These are phyloP conservation scores for Pocillopora verrucosa DNA, from an alignment of 64 coral and sea anemone genomes.

Conservation along the genomic window DNA sequence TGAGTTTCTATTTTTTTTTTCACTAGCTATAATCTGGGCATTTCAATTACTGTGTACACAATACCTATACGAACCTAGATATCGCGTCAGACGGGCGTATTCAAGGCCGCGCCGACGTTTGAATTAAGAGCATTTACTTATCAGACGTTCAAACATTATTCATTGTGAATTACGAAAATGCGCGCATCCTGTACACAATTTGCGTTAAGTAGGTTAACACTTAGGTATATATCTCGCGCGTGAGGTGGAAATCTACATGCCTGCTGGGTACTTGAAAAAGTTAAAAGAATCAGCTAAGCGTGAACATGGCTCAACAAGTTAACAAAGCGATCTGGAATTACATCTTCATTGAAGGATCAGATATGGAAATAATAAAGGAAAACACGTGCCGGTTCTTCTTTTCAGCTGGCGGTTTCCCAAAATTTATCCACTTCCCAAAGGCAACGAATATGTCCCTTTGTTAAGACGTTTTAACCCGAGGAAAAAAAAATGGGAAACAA, in stretches of 20 bases:
- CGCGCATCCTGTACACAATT: background rate
- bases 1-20: background rate
- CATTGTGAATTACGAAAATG: constrained; percentile 9
- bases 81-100: background rate
- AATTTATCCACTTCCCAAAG: too few relatives aligned
- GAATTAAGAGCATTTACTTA: constrained; percentile 10
- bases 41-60: background rate
- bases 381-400: constrained; percentile 24
- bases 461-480: too few relatives aligned
- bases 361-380: background rate
- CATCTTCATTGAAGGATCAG: constrained; percentile 17
- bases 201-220: background rate
- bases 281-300: background rate
- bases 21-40: background rate
- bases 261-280: background rate
- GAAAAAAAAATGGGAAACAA: too few relatives aligned
- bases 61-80: background rate
- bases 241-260: background rate
- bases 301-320: background rate
- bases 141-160: constrained; percentile 13
- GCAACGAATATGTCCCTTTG: too few relatives aligned
- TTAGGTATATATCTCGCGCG: background rate
- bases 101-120: background rate
- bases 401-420: background rate
- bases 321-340: constrained; percentile 33